These are phyloP conservation scores for Montipora foliosa DNA, from an alignment of 64 coral and sea anemone genomes.

Conservation along the genomic window DNA sequence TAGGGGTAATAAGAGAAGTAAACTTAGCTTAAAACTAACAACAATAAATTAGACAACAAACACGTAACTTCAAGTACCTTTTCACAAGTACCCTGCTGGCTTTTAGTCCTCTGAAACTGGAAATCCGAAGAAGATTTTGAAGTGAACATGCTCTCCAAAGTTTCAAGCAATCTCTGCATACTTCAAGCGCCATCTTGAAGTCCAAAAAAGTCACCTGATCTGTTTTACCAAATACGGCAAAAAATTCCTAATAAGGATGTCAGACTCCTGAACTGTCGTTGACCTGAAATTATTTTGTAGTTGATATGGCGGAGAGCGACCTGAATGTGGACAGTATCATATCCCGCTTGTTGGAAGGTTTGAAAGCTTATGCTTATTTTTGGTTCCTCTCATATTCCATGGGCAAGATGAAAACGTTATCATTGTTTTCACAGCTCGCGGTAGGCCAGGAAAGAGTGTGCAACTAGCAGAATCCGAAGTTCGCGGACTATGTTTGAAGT, in stretches of 20 bases:
- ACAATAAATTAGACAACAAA: too few relatives aligned
- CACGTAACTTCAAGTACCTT: background rate
- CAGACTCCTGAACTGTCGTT: conserved; percentile 30
- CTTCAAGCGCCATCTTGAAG: conserved; percentile 62
- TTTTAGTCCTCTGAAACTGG: background rate
- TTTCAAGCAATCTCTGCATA: background rate
- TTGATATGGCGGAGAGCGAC: conserved; percentile 98
- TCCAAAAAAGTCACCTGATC: background rate
- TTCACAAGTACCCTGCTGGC: background rate
- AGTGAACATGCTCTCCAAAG: conserved; percentile 21
- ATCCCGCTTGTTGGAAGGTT: conserved; percentile 97
- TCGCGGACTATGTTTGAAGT: conserved; percentile 97
- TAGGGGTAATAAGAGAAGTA: too few relatives aligned
- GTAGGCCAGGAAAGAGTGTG: conserved; percentile 98
- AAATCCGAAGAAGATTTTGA: background rate
- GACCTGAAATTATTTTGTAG: conserved; percentile 55
- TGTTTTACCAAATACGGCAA: conserved; percentile 47
- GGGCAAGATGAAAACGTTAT: conserved; percentile 38
- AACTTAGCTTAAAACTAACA: too few relatives aligned
- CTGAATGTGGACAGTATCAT: conserved; percentile 98
- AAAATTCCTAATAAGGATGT: conserved; percentile 61
- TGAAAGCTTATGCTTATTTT: background rate
- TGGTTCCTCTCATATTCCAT: background rate
- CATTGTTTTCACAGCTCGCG: conserved; percentile 91
- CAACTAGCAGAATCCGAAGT: conserved; percentile 99